Evolutionary conservation across 2,888 invertebrate genomes (phyloP).

Genomic region (Plagiodera versicolora): DNA sequence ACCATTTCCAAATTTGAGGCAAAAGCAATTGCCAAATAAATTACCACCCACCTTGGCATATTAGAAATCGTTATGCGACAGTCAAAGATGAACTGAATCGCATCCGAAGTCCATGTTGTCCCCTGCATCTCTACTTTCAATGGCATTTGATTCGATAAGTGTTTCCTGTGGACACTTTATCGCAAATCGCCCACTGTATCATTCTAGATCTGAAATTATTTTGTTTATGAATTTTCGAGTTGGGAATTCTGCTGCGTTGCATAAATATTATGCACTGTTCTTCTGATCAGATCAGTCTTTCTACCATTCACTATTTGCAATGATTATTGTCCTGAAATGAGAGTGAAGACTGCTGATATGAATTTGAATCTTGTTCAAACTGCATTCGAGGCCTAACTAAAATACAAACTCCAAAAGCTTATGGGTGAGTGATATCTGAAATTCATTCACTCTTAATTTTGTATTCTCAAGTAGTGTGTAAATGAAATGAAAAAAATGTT

Average conservation of each 20-base stretch:
- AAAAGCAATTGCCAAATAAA: constrained; percentile 15
- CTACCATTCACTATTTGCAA: no score
- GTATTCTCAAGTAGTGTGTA: not conserved
- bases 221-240: constrained; percentile 4
- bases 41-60: constrained; percentile 1
- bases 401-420: no score
- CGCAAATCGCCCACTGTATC: constrained; percentile 32
- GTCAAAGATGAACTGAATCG: constrained; percentile 25
- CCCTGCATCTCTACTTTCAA: constrained; percentile 10
- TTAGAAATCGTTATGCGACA: constrained; percentile 17
- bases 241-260: no score
- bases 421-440: no score
- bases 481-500: constrained; percentile 25
- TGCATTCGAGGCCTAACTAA: no score
- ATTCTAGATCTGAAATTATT: constrained; percentile 21
- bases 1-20: constrained; percentile 7
- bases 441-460: no score
- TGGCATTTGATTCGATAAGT: constrained; percentile 40
- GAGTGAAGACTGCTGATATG: no score
- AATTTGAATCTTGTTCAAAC: no score
- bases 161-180: constrained; percentile 41
- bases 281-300: no score
- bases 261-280: no score
- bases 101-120: constrained; percentile 11
- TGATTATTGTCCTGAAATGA: no score